Percentiles rank a stretch among this genome's conserved stretches.
These are phyloP conservation scores for Taenioides sp. DNA, from an alignment of 2,797 vertebrate genomes.

Conservation along the genomic window DNA sequence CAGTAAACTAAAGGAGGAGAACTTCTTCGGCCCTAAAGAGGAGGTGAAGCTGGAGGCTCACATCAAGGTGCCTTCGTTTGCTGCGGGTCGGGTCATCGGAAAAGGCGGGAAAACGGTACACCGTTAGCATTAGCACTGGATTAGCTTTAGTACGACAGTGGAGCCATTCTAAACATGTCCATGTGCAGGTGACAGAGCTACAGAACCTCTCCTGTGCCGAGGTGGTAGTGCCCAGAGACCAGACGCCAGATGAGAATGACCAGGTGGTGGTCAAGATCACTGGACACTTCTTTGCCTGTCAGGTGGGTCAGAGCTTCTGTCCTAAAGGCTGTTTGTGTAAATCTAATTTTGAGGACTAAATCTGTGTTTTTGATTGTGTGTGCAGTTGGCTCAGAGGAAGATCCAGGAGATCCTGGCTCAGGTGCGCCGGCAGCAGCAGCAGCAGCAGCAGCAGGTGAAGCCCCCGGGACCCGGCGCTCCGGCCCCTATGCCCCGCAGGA, in stretches of 20 bases:
- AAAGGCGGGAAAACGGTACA: slow-evolving; percentile 99
- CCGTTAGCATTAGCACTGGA: neutral
- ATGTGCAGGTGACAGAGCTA: slow-evolving; percentile 92
- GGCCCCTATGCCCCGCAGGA: slow-evolving; percentile 87
- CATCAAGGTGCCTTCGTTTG: slow-evolving; percentile 97
- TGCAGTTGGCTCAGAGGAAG: slow-evolving; percentile 96
- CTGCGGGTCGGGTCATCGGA: slow-evolving; percentile 97
- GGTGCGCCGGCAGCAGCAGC: slow-evolving; percentile 93
- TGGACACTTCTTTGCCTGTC: slow-evolving; percentile 99
- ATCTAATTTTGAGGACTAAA: neutral
- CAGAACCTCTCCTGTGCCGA: slow-evolving; percentile 98
- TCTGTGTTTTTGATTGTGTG: neutral
- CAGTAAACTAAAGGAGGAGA: slow-evolving; percentile 98
- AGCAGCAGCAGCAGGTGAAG: slow-evolving; percentile 89
- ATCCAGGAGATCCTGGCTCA: slow-evolving; percentile 99
- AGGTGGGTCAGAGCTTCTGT: slow-evolving; percentile 76
- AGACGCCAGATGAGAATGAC: slow-evolving; percentile 97
- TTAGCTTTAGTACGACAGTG: neutral
- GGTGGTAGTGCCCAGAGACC: slow-evolving; percentile 97
- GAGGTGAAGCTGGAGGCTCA: slow-evolving; percentile 98
- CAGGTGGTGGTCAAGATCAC: slow-evolving; percentile 99
- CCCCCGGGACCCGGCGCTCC: slow-evolving; percentile 80
- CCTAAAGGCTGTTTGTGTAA: neutral
- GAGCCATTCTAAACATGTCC: neutral
- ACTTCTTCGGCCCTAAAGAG: slow-evolving; percentile 98